Evolutionary conservation across 2,797 vertebrate species (phyloP), one percentile per base, ranked within the genome.

Genomic region (Silurus lanzhouensis): DNA sequence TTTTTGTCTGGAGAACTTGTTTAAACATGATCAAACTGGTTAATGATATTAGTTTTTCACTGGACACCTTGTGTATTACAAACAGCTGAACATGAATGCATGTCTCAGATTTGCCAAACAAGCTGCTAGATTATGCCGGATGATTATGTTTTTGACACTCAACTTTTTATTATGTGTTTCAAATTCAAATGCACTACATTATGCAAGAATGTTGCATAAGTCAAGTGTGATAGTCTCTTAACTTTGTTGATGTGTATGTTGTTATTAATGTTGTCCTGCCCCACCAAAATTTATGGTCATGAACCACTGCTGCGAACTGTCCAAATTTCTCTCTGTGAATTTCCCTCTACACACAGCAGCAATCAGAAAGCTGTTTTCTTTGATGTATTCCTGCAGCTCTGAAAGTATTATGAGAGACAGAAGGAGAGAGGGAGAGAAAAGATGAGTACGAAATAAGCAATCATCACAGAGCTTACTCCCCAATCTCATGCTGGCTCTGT

Each of bases 401-500:
- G 60, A 84, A 64, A 76, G 60, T 27, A 52, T 83, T 76, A 76
- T 31, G 58, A 78, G 86, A 67, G 80, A 79, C 38, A 79, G 71
- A 87, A 84, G 68, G 68, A 52, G 76, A 22, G 52, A 48, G 76
- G 74, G 58, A 27, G 46, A 52, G 68, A 82, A 44, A 31, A 78
- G 82, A n/a, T 61, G 22, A 80, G 74, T 67, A 76, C 4, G 44
- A 86, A 67, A 79, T 68, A 84, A 85, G 87, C 86, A 89, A 87
- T 85, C 77, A 87, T 86, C 70, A 48, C 12, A 58, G n/a, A n/a
- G 70, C 87, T 89, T 85, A 88, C 84, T 86, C 83, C 61, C 79
- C 83, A 85, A 84, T 88, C 84, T 87, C 22, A 58, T 55, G 75
- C 75, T 67, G 76, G 17, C 76, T 71, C 79, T 81, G 70, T 87